Evolutionary conservation across 35 echinoderm and acorn worm species (phyloP).

Genomic region (Apostichopus parvimensis): DNA sequence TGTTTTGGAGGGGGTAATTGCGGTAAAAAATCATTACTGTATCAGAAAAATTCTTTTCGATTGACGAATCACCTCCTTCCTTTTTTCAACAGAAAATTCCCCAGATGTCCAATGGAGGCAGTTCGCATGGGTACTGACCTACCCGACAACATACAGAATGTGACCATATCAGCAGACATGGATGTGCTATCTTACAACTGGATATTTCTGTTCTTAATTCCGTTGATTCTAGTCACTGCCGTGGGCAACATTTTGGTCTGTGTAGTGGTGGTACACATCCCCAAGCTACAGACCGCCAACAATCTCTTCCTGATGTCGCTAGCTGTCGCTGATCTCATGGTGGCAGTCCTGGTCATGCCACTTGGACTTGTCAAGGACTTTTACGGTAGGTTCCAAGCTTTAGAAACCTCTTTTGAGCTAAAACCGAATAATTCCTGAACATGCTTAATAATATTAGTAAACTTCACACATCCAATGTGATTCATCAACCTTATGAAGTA

Average conservation of each 20-base stretch:
- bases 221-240: slow-evolving; percentile 63
- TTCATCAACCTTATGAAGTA: too few species aligned
- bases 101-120: not conserved
- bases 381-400: slow-evolving; percentile 59
- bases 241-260: slow-evolving; percentile 84
- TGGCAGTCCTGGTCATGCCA: slow-evolving; percentile 89
- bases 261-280: slow-evolving; percentile 58
- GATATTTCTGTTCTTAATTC: slow-evolving; percentile 64
- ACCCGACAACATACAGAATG: not conserved
- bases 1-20: too few species aligned
- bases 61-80: too few species aligned
- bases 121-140: not conserved
- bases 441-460: too few species aligned
- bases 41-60: too few species aligned
- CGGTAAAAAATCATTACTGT: too few species aligned
- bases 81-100: not conserved
- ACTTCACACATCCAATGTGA: too few species aligned
- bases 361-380: slow-evolving; percentile 75
- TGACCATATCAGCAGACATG: not conserved
- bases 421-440: too few species aligned
- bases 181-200: slow-evolving; percentile 33
- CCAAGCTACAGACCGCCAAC: slow-evolving; percentile 74
- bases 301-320: slow-evolving; percentile 87
- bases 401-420: too few species aligned
- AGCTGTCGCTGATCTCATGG: slow-evolving; percentile 89